Evolutionary conservation across 2,797 vertebrate species (phyloP), one percentile per base, ranked within the genome.

Genomic region (Semotilus atromaculatus): DNA sequence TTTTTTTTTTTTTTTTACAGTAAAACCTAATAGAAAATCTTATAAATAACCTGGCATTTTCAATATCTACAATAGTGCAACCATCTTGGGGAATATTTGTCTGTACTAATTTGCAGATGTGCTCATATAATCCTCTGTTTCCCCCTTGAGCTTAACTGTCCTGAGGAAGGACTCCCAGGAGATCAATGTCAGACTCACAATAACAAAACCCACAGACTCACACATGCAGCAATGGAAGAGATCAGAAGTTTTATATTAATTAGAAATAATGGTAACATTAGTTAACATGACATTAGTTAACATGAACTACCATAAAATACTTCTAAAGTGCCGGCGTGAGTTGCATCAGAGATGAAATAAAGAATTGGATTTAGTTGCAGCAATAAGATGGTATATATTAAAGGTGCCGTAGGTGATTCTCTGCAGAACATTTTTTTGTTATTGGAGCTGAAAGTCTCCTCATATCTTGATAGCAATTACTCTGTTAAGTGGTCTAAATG

Each of bases 81-180:
- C 43, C 48, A 77, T 45, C 38, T 71, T 68, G 3, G 7, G 62
- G 23, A 83, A 64, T 76, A 55, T 72, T 84, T 76, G 14, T 78
- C 64, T 48, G 38, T 72, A 31, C 29, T 72, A 55, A 79, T 71
- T 75, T 76, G 36, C 82, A 78, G n/a, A 78, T 84, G 82, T 72
- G 51, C 29, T 78, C 83, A 71, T 79, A 68, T 45, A 71, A 71
- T 48, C 67, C 36, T 45, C 48, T 70, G 66, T 84, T 79, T 79
- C 67, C 67, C 64, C 51, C 74, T 48, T 79, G 51, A 79, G 75
- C 53, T 48, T 84, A 79, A 19, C 29, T 84, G 67, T 60, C 53
- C 66, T 36, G 75, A 79, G 83, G 83, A 29, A 48, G 19, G 53
- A 72, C 16, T 84, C 83, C 64, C 83, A 60, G 36, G 64, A 84